A percentile compares a stretch with the other conserved stretches of the same genome.
Evolutionary conservation across 1,140 invertebrate genomes (phyloP).

Genomic region (Gonatopus flavifemur): DNA sequence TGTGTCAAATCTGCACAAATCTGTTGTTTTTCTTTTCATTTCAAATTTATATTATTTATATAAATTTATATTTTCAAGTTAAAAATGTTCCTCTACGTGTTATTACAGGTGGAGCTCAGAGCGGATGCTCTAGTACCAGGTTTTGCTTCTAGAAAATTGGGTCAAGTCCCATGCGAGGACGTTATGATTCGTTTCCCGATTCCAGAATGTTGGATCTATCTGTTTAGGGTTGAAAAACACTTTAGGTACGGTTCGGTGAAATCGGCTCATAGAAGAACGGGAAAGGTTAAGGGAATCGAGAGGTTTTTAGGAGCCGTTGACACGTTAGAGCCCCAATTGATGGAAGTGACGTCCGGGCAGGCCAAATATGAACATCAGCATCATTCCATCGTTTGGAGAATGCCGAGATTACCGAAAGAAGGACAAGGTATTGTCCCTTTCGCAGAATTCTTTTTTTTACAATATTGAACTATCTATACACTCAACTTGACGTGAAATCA

Average conservation of each 20-base stretch:
- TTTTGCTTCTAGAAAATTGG: slow-evolving; percentile 91
- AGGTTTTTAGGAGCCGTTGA: slow-evolving; percentile 91
- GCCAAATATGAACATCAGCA: slow-evolving; percentile 99
- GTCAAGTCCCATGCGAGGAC: slow-evolving; percentile 96
- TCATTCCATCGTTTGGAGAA: slow-evolving; percentile 96
- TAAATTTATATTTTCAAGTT: background rate
- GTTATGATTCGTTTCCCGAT: slow-evolving; percentile 96
- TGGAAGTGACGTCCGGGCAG: slow-evolving; percentile 96
- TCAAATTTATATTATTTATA: background rate
- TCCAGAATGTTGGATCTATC: slow-evolving; percentile 98
- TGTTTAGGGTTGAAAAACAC: slow-evolving; percentile 97
- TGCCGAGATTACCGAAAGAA: slow-evolving; percentile 93
- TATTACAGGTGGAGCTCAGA: slow-evolving; percentile 82
- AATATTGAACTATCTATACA: no score
- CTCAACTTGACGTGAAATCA: no score
- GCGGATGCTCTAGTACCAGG: slow-evolving; percentile 95
- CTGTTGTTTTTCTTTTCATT: no score
- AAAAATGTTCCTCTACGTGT: background rate
- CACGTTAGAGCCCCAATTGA: slow-evolving; percentile 87
- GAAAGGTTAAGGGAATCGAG: slow-evolving; percentile 92
- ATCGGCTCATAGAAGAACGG: slow-evolving; percentile 89
- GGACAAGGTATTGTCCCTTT: slow-evolving; percentile 76
- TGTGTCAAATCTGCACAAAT: no score
- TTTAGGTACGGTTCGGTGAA: slow-evolving; percentile 99
- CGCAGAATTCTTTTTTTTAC: background rate